Percentiles rank a stretch among this genome's conserved stretches.
Conservation (phyloP, 1,140 invertebrate genomes). For the Hycleus cichorii region DNA sequence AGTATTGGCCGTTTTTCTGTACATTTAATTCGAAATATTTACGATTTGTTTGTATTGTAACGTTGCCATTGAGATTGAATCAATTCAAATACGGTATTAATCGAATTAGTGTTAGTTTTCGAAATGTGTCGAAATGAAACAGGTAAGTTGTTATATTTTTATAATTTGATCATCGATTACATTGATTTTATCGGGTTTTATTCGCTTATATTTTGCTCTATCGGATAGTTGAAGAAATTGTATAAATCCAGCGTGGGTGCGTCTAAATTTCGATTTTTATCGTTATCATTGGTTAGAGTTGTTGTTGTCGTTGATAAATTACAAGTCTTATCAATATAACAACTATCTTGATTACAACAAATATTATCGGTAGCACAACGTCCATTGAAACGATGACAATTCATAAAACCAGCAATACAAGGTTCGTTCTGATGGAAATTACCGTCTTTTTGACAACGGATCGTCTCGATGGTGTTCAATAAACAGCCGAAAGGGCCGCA, state of each 20-base stretch:
- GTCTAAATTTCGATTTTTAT: no score
- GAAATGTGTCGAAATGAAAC: no score
- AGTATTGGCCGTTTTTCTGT: constrained; percentile 28
- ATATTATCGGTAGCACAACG: constrained; percentile 47
- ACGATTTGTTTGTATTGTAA: constrained; percentile 9
- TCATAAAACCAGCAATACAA: constrained; percentile 44
- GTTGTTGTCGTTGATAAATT: no score
- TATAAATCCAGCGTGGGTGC: background rate
- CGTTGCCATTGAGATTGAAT: background rate
- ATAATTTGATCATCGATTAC: no score
- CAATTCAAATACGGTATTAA: no score
- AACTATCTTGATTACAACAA: constrained; percentile 48
- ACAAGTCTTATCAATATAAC: no score
- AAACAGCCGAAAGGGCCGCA: constrained; percentile 49
- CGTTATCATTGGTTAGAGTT: no score
- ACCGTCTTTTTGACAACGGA: constrained; percentile 41
- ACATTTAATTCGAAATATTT: background rate
- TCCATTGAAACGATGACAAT: constrained; percentile 46
- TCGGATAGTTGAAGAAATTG: constrained; percentile 4
- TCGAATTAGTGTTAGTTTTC: no score
- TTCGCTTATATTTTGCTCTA: no score
- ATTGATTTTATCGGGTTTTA: no score
- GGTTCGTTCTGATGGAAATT: constrained; percentile 42
- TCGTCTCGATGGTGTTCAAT: constrained; percentile 44
- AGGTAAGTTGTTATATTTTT: no score